Conservation (phyloP, 1,140 invertebrate species). For the Saccostrea echinata region DNA sequence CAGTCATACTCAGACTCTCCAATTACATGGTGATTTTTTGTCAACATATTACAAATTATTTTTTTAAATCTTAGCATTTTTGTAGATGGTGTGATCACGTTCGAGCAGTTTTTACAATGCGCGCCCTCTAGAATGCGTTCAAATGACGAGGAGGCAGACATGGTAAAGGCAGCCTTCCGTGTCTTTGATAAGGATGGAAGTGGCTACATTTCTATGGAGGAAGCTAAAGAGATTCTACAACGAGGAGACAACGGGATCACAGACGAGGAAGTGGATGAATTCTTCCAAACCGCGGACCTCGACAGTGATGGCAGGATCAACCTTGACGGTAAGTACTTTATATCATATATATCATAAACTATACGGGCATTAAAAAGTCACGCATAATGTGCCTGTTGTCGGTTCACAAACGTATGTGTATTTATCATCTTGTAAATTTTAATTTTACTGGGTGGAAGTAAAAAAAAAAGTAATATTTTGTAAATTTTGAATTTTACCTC, state of each 20-base stretch:
- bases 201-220: conserved; percentile 86
- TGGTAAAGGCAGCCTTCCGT: conserved; percentile 95
- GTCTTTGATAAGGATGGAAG: conserved; percentile 98
- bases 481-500: too few relatives aligned
- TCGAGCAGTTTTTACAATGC: not conserved
- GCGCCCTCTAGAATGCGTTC: not conserved
- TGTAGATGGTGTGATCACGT: not conserved
- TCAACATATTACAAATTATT: not conserved
- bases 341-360: too few relatives aligned
- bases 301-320: conserved; percentile 46
- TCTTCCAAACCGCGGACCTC: conserved; percentile 86
- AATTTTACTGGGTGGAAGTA: too few relatives aligned
- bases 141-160: not conserved
- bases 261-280: conserved; percentile 93
- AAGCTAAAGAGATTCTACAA: conserved; percentile 87
- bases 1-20: too few relatives aligned
- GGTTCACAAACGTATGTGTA: too few relatives aligned
- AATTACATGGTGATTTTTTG: too few relatives aligned
- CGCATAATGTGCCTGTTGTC: too few relatives aligned
- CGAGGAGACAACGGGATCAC: conserved; percentile 93
- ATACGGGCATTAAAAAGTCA: too few relatives aligned
- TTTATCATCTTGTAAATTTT: too few relatives aligned
- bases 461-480: too few relatives aligned
- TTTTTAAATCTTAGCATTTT: not conserved
- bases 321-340: conserved; percentile 47